Percentiles rank a stretch among this genome's conserved stretches.
These are phyloP conservation scores for Radopholus similis DNA, from an alignment of 1,140 invertebrate species.

Conservation along the genomic window DNA sequence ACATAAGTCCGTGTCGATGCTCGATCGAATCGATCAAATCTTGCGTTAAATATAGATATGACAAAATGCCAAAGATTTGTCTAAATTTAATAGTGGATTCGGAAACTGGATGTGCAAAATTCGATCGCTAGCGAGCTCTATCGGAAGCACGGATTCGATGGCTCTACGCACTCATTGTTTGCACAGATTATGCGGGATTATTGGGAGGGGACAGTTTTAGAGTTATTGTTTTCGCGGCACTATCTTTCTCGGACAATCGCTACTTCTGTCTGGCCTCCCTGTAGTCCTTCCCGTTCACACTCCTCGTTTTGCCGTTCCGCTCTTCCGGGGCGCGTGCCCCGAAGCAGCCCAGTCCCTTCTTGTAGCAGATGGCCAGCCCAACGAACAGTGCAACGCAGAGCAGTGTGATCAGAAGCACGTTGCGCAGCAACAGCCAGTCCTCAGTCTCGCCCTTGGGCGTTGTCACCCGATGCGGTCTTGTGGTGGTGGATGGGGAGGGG, in stretches of 20 bases:
- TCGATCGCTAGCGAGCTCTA: too few species aligned
- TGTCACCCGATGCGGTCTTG: not conserved
- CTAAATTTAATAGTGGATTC: too few species aligned
- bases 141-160: too few species aligned
- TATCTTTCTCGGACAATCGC: not conserved
- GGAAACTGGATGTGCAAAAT: too few species aligned
- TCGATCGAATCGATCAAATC: too few species aligned
- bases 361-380: not conserved
- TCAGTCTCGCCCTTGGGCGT: not conserved
- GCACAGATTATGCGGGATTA: too few species aligned
- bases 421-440: conserved; percentile 13
- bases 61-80: too few species aligned
- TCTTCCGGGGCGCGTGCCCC: not conserved
- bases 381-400: not conserved
- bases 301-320: not conserved
- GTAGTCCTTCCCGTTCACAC: conserved; percentile 15
- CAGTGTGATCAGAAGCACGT: conserved; percentile 8
- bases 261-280: not conserved
- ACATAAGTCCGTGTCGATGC: too few species aligned
- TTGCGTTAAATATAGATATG: too few species aligned
- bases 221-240: too few species aligned
- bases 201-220: too few species aligned
- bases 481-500: not conserved
- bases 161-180: too few species aligned
- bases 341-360: not conserved